These are phyloP conservation scores for Fukomys damarensis DNA, from an alignment of 2,113 vertebrate genomes.

Conservation along the genomic window DNA sequence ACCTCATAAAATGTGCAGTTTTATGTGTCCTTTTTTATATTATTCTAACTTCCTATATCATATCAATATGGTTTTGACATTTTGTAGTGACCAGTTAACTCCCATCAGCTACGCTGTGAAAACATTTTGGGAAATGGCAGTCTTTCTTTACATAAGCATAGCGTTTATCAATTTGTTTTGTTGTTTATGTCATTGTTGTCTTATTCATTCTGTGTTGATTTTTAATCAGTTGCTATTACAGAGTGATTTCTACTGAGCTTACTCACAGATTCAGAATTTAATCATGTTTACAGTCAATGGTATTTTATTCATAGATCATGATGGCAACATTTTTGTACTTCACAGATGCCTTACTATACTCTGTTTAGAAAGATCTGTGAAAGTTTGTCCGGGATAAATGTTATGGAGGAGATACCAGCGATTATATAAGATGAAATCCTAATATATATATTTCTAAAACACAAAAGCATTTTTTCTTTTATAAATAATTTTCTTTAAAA, in stretches of 20 bases:
- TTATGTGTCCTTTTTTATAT: background rate
- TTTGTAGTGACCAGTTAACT: background rate
- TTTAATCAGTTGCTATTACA: conserved; percentile 33
- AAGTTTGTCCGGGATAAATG: background rate
- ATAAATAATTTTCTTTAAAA: conserved; percentile 23
- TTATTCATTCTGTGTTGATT: background rate
- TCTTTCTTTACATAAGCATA: background rate
- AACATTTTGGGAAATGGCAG: background rate
- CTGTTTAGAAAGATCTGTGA: background rate
- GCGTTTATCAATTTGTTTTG: background rate
- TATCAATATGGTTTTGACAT: background rate
- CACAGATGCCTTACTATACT: background rate
- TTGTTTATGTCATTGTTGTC: background rate
- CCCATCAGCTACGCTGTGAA: background rate
- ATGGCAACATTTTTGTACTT: background rate
- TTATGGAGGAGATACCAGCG: background rate
- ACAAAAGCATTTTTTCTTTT: background rate
- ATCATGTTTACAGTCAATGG: background rate
- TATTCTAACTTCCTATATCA: background rate
- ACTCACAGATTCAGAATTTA: background rate
- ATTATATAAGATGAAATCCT: background rate
- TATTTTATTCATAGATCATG: background rate
- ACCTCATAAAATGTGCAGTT: background rate
- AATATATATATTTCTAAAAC: background rate
- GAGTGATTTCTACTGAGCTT: background rate